Percentiles rank a stretch among this genome's conserved stretches.
These are phyloP conservation scores for Hypothenemus hampei DNA, from an alignment of 1,140 invertebrate species.

Conservation along the genomic window DNA sequence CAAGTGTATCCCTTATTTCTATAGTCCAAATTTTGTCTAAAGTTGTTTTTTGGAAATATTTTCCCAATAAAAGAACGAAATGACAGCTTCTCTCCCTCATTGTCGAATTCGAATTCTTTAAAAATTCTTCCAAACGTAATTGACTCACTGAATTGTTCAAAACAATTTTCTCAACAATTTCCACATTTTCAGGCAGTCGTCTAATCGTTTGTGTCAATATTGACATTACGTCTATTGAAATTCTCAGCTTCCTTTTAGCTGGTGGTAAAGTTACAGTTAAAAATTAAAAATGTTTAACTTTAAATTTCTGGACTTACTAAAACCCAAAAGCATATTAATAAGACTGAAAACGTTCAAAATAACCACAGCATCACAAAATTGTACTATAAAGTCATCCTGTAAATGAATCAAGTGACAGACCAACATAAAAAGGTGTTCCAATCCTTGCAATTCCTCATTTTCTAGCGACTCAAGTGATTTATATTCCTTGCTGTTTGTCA, in stretches of 20 bases:
- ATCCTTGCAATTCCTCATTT: conserved; percentile 57
- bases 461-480: conserved; percentile 49
- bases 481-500: conserved; percentile 22
- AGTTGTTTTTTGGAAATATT: conserved; percentile 53
- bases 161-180: conserved; percentile 67
- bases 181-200: conserved; percentile 66
- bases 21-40: conserved; percentile 61
- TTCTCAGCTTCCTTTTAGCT: conserved; percentile 55
- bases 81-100: conserved; percentile 61
- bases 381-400: conserved; percentile 64
- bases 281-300: background rate
- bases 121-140: conserved; percentile 55
- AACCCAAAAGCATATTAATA: conserved; percentile 51
- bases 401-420: conserved; percentile 67
- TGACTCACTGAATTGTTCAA: conserved; percentile 46
- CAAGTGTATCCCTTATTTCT: conserved; percentile 50
- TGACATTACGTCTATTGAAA: conserved; percentile 63
- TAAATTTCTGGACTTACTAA: conserved; percentile 44
- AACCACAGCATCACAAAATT: conserved; percentile 72
- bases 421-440: conserved; percentile 62
- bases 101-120: conserved; percentile 57
- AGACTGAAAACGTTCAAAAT: conserved; percentile 56
- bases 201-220: conserved; percentile 70
- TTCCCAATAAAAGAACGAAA: conserved; percentile 60
- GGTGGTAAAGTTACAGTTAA: conserved; percentile 27